phyloP scores from a whole-genome alignment of 2,797 vertebrate genomes.

The Heliangelus exortis region DNA sequence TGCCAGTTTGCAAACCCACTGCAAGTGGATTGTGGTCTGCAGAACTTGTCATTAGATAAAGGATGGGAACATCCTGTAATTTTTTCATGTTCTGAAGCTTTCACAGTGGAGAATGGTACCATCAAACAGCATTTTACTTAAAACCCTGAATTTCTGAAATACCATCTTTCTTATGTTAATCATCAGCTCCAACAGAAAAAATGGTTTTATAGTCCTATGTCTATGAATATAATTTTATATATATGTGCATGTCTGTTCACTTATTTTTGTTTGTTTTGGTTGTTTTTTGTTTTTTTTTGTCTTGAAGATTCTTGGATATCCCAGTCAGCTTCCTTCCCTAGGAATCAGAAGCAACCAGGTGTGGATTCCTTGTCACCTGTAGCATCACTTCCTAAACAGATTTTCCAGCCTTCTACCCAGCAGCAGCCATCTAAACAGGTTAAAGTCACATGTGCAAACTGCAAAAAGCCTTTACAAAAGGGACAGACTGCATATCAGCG shows the following conservation, averaged over 20 bases:
- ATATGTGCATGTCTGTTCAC: neutral
- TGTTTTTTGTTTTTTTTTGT: constrained; percentile 26
- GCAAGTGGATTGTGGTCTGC: neutral
- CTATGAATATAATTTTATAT: neutral
- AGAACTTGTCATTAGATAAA: neutral
- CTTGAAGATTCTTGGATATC: constrained; percentile 97
- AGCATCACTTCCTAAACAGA: constrained; percentile 92
- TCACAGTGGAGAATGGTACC: neutral
- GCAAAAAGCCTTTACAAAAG: constrained; percentile 98
- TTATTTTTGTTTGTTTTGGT: neutral
- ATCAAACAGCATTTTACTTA: neutral
- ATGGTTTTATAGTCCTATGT: accelerated
- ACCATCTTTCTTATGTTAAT: neutral
- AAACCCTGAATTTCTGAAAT: neutral
- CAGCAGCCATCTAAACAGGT: constrained; percentile 91
- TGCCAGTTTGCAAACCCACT: neutral
- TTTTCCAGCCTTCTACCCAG: constrained; percentile 88
- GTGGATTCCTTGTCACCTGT: constrained; percentile 92
- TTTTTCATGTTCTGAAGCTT: neutral
- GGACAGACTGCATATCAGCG: constrained; percentile 98
- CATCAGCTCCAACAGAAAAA: neutral
- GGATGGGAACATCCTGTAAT: neutral
- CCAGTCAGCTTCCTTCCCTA: constrained; percentile 95
- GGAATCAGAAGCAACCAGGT: constrained; percentile 95
- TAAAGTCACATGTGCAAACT: constrained; percentile 99